Evolutionary conservation across 2,797 vertebrate genomes (phyloP), one percentile per base, ranked within the genome.

Genomic region (Labeo calbasu): DNA sequence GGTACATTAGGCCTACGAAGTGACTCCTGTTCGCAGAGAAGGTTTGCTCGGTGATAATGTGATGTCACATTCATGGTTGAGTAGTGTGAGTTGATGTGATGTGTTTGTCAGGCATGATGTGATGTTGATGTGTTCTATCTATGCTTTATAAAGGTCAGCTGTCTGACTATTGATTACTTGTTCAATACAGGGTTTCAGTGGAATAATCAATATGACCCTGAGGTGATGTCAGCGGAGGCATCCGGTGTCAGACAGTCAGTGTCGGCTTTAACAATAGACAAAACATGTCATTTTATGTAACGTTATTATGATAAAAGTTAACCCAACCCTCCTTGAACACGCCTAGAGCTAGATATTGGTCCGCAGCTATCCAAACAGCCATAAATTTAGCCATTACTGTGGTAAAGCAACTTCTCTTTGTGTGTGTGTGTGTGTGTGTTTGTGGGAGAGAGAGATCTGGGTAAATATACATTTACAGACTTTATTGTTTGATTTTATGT

Each of bases 151-250:
- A 88, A 88, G 73, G 86, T 76, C 89, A 90, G 81, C 66, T 63
- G 43, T 88, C 80, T 83, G 70, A 28, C 0, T 88, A 87, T 90
- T 88, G 89, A 91, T 89, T 72, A 88, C 43, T 88, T 79, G 59
- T 85, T 86, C 89, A 85, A 84, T 88, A 84, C 68, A 83, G 86
- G 55, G 84, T 79, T 90, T 88, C 85, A 90, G 77, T 91, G 91
- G 91, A 93, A 93, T 85, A 90, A 90, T 93, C 93, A 85, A 92
- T 93, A 87, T n/a, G 70, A 55, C 79, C 84, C 88, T 76, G 36
- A 48, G 75, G 84, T 78, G 55, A 65, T 87, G 83, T 85, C 87
- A 91, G 81, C 79, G 14, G 84, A 84, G 85, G 51, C 55, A 82
- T 75, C 48, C 66, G 57, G 61, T 81, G 43, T 86, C 66, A 50